Evolutionary conservation across 2,113 vertebrate genomes (phyloP).

Genomic region (Ophiodon elongatus): DNA sequence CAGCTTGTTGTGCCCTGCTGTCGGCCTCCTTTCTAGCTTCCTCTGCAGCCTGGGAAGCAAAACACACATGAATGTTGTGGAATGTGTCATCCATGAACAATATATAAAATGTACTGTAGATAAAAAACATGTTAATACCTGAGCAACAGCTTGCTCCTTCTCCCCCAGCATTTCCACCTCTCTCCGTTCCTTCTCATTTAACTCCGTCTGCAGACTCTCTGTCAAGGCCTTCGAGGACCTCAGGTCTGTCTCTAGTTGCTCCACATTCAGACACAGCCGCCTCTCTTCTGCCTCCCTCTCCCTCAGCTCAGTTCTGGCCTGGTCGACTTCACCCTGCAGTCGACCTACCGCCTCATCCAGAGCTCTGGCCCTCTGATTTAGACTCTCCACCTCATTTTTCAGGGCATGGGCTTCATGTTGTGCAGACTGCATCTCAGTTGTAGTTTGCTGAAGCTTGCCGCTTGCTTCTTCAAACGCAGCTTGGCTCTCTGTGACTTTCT

Average conservation of each 20-base stretch:
- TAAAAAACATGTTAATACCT: conserved; percentile 70
- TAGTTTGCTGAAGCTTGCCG: conserved; percentile 73
- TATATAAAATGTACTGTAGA: not conserved
- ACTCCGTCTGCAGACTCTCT: conserved; percentile 86
- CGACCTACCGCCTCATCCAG: conserved; percentile 85
- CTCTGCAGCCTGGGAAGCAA: conserved; percentile 84
- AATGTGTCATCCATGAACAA: not conserved
- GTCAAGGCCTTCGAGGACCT: conserved; percentile 88
- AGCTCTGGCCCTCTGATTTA: conserved; percentile 79
- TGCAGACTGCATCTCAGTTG: conserved; percentile 77
- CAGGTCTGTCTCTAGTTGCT: conserved; percentile 92
- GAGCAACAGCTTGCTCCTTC: conserved; percentile 90
- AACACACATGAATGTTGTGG: not conserved
- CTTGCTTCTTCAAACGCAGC: conserved; percentile 84
- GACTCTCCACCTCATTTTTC: conserved; percentile 81
- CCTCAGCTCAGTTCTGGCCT: conserved; percentile 79
- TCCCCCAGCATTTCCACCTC: conserved; percentile 89
- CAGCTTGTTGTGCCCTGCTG: conserved; percentile 80
- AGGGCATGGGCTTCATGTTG: conserved; percentile 76
- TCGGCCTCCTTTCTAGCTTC: conserved; percentile 87
- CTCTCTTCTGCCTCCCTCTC: conserved; percentile 87
- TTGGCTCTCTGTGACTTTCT: conserved; percentile 77
- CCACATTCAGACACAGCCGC: conserved; percentile 85
- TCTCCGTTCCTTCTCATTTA: conserved; percentile 89
- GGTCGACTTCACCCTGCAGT: conserved; percentile 80